Evolutionary conservation across 2,113 vertebrate genomes (phyloP), one percentile per base, ranked within the genome.

Genomic region (Proteles cristata): DNA sequence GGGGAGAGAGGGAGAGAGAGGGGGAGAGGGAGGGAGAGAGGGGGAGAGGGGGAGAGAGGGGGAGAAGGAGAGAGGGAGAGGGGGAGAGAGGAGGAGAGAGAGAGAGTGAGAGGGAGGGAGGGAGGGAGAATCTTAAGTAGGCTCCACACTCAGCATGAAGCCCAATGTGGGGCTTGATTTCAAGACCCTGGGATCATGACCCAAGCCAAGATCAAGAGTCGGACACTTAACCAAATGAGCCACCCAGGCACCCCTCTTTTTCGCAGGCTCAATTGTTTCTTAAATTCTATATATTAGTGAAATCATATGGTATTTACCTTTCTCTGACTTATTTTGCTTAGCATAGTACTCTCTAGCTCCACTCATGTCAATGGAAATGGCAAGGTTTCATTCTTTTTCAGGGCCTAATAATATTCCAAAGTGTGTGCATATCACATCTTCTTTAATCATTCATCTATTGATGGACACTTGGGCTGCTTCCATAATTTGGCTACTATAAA

Each of bases 1-100:
- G 5, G 16, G 7, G 21, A 2, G 58, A 2, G 19, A 23, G 21
- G 58, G 58, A 15, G 0, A 2, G 5, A 15, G 53, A 17, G 21
- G 53, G 53, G 53, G 58, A 3, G 53, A 15, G 53, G 15, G 53
- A 16, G 53, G 15, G 12, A 53, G 53, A 53, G 53, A 53, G 53
- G 15, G 48, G 48, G 48, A 9, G 48, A 11, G 48, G 16, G 53
- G 5, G 55, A 2, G 55, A 0, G 7, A 2, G 7, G 7, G 19
- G 19, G 58, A 23, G 53, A 16, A 4, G 15, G 15, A 3, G 2
- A 16, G 50, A 50, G 50, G 12, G 50, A 9, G 48, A 50, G 48
- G 4, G 53, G 17, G 53, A 6, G 53, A 55, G 53, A 1, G 17
- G 17, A 15, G 15, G 53, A 55, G 55, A 7, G 55, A 19, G 17